Evolutionary conservation across 2,888 invertebrate genomes (phyloP).

Genomic region (Drosophila phalerata): DNA sequence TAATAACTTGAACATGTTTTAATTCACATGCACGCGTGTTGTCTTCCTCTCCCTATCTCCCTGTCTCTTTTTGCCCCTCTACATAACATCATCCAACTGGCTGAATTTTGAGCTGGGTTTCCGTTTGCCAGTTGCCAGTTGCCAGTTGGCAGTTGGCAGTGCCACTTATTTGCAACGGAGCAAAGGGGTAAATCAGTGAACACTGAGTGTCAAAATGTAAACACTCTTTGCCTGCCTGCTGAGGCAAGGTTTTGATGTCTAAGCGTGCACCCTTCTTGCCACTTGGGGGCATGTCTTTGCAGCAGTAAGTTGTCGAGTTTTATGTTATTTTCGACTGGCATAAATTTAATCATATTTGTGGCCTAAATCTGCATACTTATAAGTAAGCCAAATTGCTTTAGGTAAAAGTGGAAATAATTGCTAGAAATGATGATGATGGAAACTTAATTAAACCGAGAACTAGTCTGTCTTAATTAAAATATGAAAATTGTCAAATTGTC

Average conservation of each 20-base stretch:
- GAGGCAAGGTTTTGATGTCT: constrained; percentile 33
- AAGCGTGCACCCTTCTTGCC: constrained; percentile 40
- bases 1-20: constrained; percentile 78
- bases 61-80: not conserved
- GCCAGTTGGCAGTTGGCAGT: too few species aligned
- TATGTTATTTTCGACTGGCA: constrained; percentile 63
- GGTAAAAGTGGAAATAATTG: not conserved
- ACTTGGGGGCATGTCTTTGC: constrained; percentile 44
- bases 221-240: constrained; percentile 11
- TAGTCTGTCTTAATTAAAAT: not conserved
- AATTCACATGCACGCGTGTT: constrained; percentile 64
- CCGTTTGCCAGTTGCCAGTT: constrained; percentile 20
- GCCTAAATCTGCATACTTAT: constrained; percentile 37
- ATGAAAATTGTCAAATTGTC: not conserved
- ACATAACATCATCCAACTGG: not conserved
- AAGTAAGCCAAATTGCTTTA: not conserved
- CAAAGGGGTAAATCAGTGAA: constrained; percentile 44
- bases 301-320: constrained; percentile 49
- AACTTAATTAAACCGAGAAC: constrained; percentile 1
- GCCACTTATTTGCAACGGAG: constrained; percentile 23
- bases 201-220: constrained; percentile 43
- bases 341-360: constrained; percentile 69
- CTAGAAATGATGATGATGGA: constrained; percentile 1
- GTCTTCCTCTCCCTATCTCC: not conserved
- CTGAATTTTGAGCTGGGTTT: constrained; percentile 27